These are phyloP conservation scores for Mycteria americana DNA, from an alignment of 2,797 vertebrate species.

Conservation along the genomic window DNA sequence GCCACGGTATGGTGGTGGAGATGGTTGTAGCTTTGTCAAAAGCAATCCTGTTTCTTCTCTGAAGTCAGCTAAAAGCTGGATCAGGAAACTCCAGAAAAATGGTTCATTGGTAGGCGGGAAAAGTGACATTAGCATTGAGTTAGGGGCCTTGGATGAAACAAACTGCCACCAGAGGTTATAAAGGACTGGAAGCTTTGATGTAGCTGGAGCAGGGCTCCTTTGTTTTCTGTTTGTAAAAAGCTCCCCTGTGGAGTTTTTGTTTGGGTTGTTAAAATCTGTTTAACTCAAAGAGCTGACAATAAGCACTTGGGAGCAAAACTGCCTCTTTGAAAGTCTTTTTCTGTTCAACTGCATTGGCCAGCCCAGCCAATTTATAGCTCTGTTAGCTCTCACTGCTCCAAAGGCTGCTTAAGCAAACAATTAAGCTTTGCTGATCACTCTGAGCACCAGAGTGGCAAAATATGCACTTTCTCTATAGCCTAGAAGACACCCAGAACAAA, in stretches of 20 bases:
- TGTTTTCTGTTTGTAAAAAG: constrained; percentile 43
- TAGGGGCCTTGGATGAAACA: constrained; percentile 18
- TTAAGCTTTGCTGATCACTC: constrained; percentile 28
- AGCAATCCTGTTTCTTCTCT: background rate
- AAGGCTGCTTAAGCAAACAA: constrained; percentile 57
- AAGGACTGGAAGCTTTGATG: constrained; percentile 37
- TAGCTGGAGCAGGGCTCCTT: constrained; percentile 18
- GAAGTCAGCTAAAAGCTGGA: background rate
- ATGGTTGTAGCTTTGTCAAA: background rate
- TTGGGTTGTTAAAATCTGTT: constrained; percentile 67
- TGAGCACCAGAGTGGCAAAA: background rate
- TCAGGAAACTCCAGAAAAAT: background rate
- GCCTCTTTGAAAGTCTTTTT: constrained; percentile 57
- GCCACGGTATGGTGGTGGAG: background rate
- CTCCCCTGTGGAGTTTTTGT: constrained; percentile 59
- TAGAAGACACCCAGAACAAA: background rate
- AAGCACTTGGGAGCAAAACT: constrained; percentile 51
- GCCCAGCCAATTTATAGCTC: constrained; percentile 33
- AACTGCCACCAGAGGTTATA: constrained; percentile 27
- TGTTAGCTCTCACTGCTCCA: background rate
- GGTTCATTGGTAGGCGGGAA: background rate
- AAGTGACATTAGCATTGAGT: background rate
- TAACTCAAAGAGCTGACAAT: constrained; percentile 56
- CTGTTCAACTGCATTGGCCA: constrained; percentile 13
- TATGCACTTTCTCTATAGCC: background rate